Evolutionary conservation across 2,888 invertebrate genomes (phyloP).

Genomic region (Drosophila planitibia): DNA sequence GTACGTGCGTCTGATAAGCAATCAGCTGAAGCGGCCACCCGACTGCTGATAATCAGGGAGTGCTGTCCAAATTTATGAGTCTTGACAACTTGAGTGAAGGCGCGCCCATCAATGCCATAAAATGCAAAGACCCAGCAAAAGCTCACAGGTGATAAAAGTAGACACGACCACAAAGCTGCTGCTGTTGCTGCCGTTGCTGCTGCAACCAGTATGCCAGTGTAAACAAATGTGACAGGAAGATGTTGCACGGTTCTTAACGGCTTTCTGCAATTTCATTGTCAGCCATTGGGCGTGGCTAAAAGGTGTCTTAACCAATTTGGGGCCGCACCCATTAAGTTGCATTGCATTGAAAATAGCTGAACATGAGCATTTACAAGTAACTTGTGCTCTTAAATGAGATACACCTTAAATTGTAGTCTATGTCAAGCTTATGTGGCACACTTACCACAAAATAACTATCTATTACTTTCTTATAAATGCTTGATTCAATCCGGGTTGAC

Average conservation of each 20-base stretch:
- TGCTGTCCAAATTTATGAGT: constrained; percentile 58
- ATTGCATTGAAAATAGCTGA: constrained; percentile 13
- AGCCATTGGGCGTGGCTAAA: constrained; percentile 25
- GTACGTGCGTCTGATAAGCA: constrained; percentile 46
- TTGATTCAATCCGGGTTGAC: background rate
- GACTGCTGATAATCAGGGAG: constrained; percentile 38
- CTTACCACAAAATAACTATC: background rate
- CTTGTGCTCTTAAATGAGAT: background rate
- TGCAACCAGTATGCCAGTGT: constrained; percentile 25
- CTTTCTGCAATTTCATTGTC: constrained; percentile 44
- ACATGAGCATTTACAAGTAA: constrained; percentile 5
- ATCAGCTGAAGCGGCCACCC: constrained; percentile 14
- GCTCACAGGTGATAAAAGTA: constrained; percentile 57
- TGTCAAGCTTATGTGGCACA: background rate
- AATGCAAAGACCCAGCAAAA: constrained; percentile 39
- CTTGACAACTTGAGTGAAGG: constrained; percentile 54
- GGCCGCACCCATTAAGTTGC: constrained; percentile 4
- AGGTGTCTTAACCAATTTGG: constrained; percentile 28
- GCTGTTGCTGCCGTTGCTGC: constrained; percentile 6
- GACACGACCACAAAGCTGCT: constrained; percentile 11
- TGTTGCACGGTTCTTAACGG: constrained; percentile 57
- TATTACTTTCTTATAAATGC: background rate
- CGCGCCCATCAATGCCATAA: constrained; percentile 45
- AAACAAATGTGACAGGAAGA: constrained; percentile 49
- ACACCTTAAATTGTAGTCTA: background rate